Percentiles rank a stretch among this genome's conserved stretches.
phyloP scores from a whole-genome alignment of 2,113 vertebrate genomes.

The Otus sunia region DNA sequence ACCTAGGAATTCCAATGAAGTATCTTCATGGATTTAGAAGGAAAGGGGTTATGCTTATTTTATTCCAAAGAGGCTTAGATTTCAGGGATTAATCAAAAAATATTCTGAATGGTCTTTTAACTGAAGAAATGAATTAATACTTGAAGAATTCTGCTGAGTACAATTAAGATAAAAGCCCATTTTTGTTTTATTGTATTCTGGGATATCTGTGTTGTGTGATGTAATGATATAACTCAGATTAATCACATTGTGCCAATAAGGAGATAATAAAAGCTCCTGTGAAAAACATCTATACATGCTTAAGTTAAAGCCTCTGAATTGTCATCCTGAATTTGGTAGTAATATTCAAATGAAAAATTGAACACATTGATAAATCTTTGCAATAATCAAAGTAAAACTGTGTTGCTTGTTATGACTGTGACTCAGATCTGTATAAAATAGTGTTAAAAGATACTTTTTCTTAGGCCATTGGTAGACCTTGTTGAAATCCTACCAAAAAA shows the following conservation, averaged over 20 bases:
- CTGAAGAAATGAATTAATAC: not conserved
- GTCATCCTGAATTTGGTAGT: not conserved
- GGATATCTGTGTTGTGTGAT: not conserved
- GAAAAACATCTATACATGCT: not conserved
- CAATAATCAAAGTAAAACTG: not conserved
- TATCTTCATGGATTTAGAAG: not conserved
- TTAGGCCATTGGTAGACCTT: not conserved
- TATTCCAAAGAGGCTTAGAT: not conserved
- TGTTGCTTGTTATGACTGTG: not conserved
- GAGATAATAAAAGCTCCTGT: not conserved
- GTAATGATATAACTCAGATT: not conserved
- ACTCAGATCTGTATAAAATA: not conserved
- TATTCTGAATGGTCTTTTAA: not conserved
- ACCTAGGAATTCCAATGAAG: not conserved
- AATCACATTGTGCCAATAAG: not conserved
- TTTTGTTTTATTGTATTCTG: slow-evolving; percentile 38
- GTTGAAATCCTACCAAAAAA: not conserved
- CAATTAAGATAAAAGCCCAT: slow-evolving; percentile 37
- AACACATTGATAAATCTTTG: not conserved
- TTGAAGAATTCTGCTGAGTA: not conserved
- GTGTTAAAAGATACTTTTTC: not conserved
- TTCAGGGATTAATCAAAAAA: slow-evolving; percentile 27
- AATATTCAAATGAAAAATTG: not conserved
- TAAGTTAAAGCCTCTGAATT: not conserved
- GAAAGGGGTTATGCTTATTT: not conserved